A percentile compares a stretch with the other conserved stretches of the same genome.
phyloP scores from a whole-genome alignment of 2,797 vertebrate genomes.

The Peromyscus eremicus region DNA sequence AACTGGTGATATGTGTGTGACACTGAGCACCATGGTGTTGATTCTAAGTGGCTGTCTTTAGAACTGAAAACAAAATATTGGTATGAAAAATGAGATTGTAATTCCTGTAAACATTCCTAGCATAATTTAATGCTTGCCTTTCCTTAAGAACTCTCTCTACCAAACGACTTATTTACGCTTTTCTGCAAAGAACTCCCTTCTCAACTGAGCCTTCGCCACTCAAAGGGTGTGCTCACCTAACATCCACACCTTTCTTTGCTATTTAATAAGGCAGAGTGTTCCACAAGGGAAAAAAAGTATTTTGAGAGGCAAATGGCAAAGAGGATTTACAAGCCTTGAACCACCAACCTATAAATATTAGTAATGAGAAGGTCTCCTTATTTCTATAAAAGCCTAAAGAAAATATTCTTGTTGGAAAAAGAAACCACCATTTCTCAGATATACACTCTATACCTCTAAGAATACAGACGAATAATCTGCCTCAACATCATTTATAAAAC shows the following conservation, averaged over 20 bases:
- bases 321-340: not conserved
- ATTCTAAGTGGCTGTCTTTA: slow-evolving; percentile 17
- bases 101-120: slow-evolving; percentile 25
- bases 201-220: not conserved
- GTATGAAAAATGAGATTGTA: slow-evolving; percentile 31
- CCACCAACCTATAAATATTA: not conserved
- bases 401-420: slow-evolving; percentile 32
- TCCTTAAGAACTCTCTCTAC: not conserved
- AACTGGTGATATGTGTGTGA: not conserved
- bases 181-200: not conserved
- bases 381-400: not conserved
- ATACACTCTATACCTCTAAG: not conserved
- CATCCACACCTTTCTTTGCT: not conserved
- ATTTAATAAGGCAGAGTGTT: slow-evolving; percentile 14
- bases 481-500: not conserved
- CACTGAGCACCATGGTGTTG: not conserved
- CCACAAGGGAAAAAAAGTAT: not conserved
- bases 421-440: not conserved
- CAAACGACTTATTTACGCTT: not conserved
- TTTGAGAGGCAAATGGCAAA: slow-evolving; percentile 4
- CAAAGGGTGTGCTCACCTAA: not conserved
- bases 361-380: not conserved
- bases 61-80: slow-evolving; percentile 46
- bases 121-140: slow-evolving; percentile 18
- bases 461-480: not conserved